Evolutionary conservation across 1,140 invertebrate genomes (phyloP).

Genomic region (Hypsibius dujardini): DNA sequence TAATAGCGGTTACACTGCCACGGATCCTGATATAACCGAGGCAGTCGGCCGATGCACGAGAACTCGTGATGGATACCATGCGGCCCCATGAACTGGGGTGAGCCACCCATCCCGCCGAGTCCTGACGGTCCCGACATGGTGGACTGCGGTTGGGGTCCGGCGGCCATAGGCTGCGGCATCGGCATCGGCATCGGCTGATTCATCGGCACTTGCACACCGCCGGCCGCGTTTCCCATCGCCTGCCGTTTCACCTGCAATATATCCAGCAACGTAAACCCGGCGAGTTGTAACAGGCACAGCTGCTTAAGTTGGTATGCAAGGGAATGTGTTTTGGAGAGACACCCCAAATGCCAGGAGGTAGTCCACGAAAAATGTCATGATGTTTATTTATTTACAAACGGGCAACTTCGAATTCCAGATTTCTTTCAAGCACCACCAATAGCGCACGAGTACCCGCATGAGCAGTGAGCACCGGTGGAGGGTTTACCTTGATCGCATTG

Average conservation of each 20-base stretch:
- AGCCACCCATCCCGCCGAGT: neutral
- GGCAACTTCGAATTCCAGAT: too few species aligned
- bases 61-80: slow-evolving; percentile 8
- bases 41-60: slow-evolving; percentile 10
- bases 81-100: slow-evolving; percentile 6
- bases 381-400: too few species aligned
- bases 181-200: neutral
- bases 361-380: too few species aligned
- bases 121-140: neutral
- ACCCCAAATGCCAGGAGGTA: too few species aligned
- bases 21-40: slow-evolving; percentile 10
- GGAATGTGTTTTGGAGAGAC: too few species aligned
- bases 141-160: neutral
- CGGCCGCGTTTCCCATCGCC: neutral
- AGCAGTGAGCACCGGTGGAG: neutral
- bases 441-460: too few species aligned
- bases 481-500: neutral
- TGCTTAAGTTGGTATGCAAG: too few species aligned
- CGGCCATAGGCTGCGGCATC: neutral
- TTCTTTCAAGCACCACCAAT: too few species aligned
- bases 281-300: too few species aligned
- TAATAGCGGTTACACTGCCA: slow-evolving; percentile 12
- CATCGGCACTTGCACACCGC: neutral
- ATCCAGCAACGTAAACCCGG: too few species aligned
- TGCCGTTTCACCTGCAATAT: neutral